Evolutionary conservation across 2,888 invertebrate species (phyloP).

Genomic region (Drosophila recens): DNA sequence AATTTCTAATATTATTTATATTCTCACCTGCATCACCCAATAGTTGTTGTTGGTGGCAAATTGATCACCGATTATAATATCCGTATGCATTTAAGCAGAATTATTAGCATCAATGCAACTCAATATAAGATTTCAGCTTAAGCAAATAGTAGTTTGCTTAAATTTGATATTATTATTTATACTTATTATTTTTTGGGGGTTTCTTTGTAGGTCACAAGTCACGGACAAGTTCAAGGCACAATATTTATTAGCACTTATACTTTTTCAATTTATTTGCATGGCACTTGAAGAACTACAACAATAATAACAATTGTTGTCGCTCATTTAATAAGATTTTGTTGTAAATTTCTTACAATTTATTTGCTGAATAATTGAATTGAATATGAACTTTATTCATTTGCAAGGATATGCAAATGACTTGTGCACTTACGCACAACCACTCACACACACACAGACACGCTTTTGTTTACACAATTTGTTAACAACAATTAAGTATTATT

Average conservation of each 20-base stretch:
- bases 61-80: conserved; percentile 86
- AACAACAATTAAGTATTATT: conserved; percentile 36
- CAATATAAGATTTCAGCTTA: conserved; percentile 11
- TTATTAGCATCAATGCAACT: conserved; percentile 62
- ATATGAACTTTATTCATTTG: conserved; percentile 52
- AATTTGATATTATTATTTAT: conserved; percentile 9
- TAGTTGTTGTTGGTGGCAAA: conserved; percentile 85
- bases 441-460: conserved; percentile 19
- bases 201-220: conserved; percentile 51
- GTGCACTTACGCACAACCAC: conserved; percentile 24
- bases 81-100: conserved; percentile 85
- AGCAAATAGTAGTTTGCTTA: conserved; percentile 12
- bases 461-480: conserved; percentile 48
- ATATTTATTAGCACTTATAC: conserved; percentile 29
- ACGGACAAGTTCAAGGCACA: conserved; percentile 75
- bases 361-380: conserved; percentile 31
- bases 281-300: conserved; percentile 49
- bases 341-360: conserved; percentile 31
- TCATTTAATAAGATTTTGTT: conserved; percentile 26
- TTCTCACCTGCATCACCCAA: conserved; percentile 86
- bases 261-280: conserved; percentile 52
- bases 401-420: conserved; percentile 75
- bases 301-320: conserved; percentile 22
- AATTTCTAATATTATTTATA: not conserved
- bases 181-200: conserved; percentile 5